phyloP scores from a whole-genome alignment of 1,140 invertebrate species.

The Meloidogyne floridensis region DNA sequence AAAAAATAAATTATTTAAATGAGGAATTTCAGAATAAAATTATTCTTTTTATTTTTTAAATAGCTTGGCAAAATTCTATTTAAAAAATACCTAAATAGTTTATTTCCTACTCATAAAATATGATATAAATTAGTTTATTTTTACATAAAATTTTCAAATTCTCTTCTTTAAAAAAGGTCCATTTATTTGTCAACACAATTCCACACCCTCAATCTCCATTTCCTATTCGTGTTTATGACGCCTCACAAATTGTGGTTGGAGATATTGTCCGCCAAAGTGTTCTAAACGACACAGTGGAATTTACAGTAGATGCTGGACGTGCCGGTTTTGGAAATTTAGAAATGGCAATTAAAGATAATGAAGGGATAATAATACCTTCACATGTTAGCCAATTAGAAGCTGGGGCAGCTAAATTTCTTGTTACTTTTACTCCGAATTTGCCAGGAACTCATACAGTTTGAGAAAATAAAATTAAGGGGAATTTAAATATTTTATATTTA shows the following conservation, averaged over 20 bases:
- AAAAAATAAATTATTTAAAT: too few species aligned
- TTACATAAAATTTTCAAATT: too few species aligned
- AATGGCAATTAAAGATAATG: constrained; percentile 66
- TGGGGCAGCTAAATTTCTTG: constrained; percentile 67
- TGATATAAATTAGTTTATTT: too few species aligned
- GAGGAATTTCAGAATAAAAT: too few species aligned
- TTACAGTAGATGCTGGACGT: constrained; percentile 67
- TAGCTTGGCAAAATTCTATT: too few species aligned
- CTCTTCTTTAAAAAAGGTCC: constrained; percentile 27
- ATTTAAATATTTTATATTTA: neutral
- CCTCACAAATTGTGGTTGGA: constrained; percentile 67
- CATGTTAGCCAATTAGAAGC: constrained; percentile 62
- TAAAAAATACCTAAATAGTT: too few species aligned
- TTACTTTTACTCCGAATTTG: constrained; percentile 67
- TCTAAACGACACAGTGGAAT: constrained; percentile 65
- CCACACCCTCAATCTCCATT: constrained; percentile 67
- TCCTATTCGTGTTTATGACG: constrained; percentile 67
- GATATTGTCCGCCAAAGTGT: constrained; percentile 63
- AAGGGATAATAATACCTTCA: constrained; percentile 63
- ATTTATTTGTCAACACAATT: constrained; percentile 61
- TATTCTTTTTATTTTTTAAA: too few species aligned
- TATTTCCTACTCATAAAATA: too few species aligned
- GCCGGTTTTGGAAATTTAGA: constrained; percentile 70
- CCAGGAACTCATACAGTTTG: constrained; percentile 65
- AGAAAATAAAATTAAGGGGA: neutral